Evolutionary conservation across 2,888 invertebrate genomes (phyloP).

Genomic region (Ashinkailepas kermadecensis): DNA sequence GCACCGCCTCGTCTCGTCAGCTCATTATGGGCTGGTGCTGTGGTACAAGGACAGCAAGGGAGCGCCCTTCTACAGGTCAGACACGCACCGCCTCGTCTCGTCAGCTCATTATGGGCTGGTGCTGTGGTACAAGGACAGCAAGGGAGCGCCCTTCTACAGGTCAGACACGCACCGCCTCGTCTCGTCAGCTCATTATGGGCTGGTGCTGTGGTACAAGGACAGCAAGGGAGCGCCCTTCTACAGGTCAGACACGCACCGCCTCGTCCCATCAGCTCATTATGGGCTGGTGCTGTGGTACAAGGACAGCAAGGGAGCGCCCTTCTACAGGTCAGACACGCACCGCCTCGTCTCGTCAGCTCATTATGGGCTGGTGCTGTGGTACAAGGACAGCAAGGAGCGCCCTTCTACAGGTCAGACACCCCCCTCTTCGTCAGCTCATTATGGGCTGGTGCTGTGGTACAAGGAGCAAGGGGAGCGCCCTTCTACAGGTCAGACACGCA

Average conservation of each 20-base stretch:
- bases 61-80: slow-evolving; percentile 39
- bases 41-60: slow-evolving; percentile 40
- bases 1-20: too few relatives aligned
- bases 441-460: slow-evolving; percentile 39
- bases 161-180: slow-evolving; percentile 23
- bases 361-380: slow-evolving; percentile 38
- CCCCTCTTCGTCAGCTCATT: too few relatives aligned
- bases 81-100: too few relatives aligned
- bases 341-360: too few relatives aligned
- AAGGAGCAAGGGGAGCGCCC: slow-evolving; percentile 39
- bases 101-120: slow-evolving; percentile 33
- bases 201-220: slow-evolving; percentile 40
- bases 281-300: slow-evolving; percentile 39
- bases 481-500: slow-evolving; percentile 37
- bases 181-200: neutral
- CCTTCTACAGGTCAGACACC: slow-evolving; percentile 37
- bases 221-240: slow-evolving; percentile 39
- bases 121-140: slow-evolving; percentile 40
- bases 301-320: slow-evolving; percentile 39
- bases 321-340: slow-evolving; percentile 36
- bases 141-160: slow-evolving; percentile 39
- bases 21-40: slow-evolving; percentile 35
- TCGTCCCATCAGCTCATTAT: too few relatives aligned
- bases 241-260: slow-evolving; percentile 33
- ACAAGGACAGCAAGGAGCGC: slow-evolving; percentile 39